These are phyloP conservation scores for Acridotheres tristis DNA, from an alignment of 2,797 vertebrate genomes.

Conservation along the genomic window DNA sequence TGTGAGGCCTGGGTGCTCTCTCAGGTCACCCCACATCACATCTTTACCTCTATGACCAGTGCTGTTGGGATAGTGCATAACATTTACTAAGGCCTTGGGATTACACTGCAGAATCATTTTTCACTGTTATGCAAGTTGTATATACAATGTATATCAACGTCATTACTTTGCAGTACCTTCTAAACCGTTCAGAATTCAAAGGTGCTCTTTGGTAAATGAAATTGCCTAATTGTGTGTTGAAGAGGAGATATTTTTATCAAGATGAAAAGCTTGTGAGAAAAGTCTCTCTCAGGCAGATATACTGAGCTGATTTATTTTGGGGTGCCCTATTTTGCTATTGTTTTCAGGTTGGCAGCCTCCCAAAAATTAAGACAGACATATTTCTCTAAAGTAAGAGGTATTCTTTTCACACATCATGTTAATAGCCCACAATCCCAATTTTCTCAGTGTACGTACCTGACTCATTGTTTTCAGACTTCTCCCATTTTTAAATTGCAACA, in stretches of 20 bases:
- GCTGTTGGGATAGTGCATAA: not conserved
- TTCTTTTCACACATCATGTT: not conserved
- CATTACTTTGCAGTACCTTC: not conserved
- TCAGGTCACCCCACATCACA: not conserved
- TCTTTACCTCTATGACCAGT: not conserved
- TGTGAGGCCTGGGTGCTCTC: not conserved
- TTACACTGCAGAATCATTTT: not conserved
- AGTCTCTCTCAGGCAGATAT: not conserved
- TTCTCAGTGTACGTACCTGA: slow-evolving; percentile 21
- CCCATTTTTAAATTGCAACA: slow-evolving; percentile 49
- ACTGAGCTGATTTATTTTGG: slow-evolving; percentile 32
- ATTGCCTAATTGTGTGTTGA: slow-evolving; percentile 3
- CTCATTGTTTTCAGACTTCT: not conserved
- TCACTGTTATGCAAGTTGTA: not conserved
- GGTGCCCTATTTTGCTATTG: not conserved
- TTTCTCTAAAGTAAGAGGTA: not conserved
- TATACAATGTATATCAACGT: not conserved
- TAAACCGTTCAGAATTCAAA: slow-evolving; percentile 10
- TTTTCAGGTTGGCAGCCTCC: slow-evolving; percentile 33
- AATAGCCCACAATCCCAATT: slow-evolving; percentile 19
- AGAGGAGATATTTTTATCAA: slow-evolving; percentile 22
- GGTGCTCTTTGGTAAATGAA: slow-evolving; percentile 25
- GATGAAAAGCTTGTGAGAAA: not conserved
- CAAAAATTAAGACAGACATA: slow-evolving; percentile 9
- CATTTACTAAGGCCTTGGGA: not conserved